Percentiles rank a stretch among this genome's conserved stretches.
phyloP scores from a whole-genome alignment of 2,797 vertebrate species.

The Pygocentrus nattereri region DNA sequence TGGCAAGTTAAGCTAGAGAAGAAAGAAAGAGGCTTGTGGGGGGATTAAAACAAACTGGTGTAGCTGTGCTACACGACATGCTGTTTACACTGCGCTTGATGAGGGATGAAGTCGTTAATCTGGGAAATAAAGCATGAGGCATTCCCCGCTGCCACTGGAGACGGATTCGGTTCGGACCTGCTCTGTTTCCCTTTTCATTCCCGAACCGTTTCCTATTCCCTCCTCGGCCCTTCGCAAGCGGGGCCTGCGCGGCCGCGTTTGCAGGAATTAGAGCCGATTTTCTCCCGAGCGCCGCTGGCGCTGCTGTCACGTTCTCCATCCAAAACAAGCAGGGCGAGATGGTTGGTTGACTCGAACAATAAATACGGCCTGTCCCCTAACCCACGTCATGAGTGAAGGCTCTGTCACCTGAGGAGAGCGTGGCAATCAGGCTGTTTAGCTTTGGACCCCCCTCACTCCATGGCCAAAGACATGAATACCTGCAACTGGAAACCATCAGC shows the following conservation, averaged over 20 bases:
- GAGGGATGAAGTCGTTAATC: constrained; percentile 79
- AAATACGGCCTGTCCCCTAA: constrained; percentile 70
- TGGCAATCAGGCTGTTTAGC: constrained; percentile 69
- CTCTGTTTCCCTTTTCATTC: constrained; percentile 44
- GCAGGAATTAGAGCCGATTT: constrained; percentile 31
- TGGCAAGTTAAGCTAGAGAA: constrained; percentile 22
- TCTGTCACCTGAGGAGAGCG: constrained; percentile 55
- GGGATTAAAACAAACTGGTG: constrained; percentile 26
- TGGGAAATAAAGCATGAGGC: constrained; percentile 73
- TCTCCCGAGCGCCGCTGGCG: constrained; percentile 57
- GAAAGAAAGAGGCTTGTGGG: constrained; percentile 17
- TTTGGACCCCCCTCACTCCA: constrained; percentile 56
- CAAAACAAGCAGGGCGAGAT: constrained; percentile 75
- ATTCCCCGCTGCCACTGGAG: constrained; percentile 70
- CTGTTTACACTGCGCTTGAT: constrained; percentile 78
- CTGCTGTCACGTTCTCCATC: constrained; percentile 68
- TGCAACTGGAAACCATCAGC: constrained; percentile 57
- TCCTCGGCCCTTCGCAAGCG: not conserved
- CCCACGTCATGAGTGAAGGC: constrained; percentile 64
- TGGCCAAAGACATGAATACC: constrained; percentile 24
- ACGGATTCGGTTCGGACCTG: constrained; percentile 46
- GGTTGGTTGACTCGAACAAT: constrained; percentile 76
- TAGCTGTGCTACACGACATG: constrained; percentile 56
- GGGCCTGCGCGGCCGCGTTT: constrained; percentile 24
- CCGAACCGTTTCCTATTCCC: constrained; percentile 38